phyloP scores from a whole-genome alignment of 2,113 vertebrate species.

The Oxyruncus cristatus region DNA sequence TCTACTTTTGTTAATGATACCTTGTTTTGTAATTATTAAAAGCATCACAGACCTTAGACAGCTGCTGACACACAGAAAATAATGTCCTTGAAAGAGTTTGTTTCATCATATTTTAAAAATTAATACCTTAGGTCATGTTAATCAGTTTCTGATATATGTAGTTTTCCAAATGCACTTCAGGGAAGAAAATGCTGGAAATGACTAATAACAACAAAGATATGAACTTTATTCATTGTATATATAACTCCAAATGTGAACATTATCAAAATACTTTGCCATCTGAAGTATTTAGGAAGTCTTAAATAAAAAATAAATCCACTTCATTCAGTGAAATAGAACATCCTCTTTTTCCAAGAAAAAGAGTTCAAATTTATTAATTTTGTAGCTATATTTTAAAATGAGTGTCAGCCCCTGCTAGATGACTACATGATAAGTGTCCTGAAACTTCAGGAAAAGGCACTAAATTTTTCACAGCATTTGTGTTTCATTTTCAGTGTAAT shows the following conservation, averaged over 20 bases:
- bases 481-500: constrained; percentile 88
- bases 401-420: constrained; percentile 53
- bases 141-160: constrained; percentile 81
- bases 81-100: constrained; percentile 70
- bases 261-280: constrained; percentile 52
- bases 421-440: constrained; percentile 76
- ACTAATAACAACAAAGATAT: constrained; percentile 77
- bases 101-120: constrained; percentile 77
- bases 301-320: constrained; percentile 76
- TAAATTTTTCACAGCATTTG: constrained; percentile 89
- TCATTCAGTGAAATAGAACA: constrained; percentile 61
- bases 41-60: constrained; percentile 63
- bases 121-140: constrained; percentile 79
- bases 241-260: constrained; percentile 29
- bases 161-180: constrained; percentile 76
- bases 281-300: constrained; percentile 73
- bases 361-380: constrained; percentile 77
- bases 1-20: constrained; percentile 56
- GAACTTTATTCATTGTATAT: constrained; percentile 68
- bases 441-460: constrained; percentile 78
- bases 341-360: constrained; percentile 62
- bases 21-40: constrained; percentile 70
- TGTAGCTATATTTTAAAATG: constrained; percentile 76
- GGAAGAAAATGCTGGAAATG: constrained; percentile 68
- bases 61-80: constrained; percentile 76